Base-by-base conservation (phyloP, 2,888 invertebrate genomes). In the Yponomeuta malinellus region DNA sequence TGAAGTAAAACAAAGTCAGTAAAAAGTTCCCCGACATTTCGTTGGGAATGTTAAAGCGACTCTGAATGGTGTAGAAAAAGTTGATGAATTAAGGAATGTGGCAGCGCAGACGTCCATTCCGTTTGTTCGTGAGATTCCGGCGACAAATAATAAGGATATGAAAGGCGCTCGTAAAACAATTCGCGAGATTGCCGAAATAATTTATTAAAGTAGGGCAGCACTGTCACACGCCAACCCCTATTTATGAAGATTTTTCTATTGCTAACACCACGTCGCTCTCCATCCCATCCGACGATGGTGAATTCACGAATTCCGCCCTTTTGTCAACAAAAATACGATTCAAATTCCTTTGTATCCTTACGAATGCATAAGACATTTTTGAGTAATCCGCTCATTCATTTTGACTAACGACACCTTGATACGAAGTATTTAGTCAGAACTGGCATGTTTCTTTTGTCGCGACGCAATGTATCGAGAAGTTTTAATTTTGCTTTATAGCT, bases 351-450 rank as follows among this genome's bases (percentile, higher is more conserved):
- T 31, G 31, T 9, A 29, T 65, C 65, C 10, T 10, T 1, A 9
- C 5, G 29, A 29, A 23, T 23, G 12, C 1, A 15, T 23, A 37
- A n/a, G 23, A 68, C 33, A 15, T 48, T 68, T 37, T 33, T 23
- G 23, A 68, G n/a, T n/a, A 48, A 43, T 68, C 48, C 15, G 33
- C 12, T 65, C 31, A 65, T 65, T 29, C 31, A 65, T 65, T 87
- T 88, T 86, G 86, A 86, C 86, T 91, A 92, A 91, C 88, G 90
- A 91, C 84, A 88, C 87, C 86, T 89, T 91, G 90, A 92, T 91
- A 82, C 77, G 77, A 79, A 84, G 90, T 90, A 89, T 89, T 92
- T 91, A 92, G 90, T 86, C 82, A 83, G 81, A 78, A 83, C 83
- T 81, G 83, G 83, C 84, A 85, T 83, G 83, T 83, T 85, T 82